Percentiles rank a stretch among this genome's conserved stretches.
Conservation (phyloP, 1,140 invertebrate species). For the Camponotus floridanus region DNA sequence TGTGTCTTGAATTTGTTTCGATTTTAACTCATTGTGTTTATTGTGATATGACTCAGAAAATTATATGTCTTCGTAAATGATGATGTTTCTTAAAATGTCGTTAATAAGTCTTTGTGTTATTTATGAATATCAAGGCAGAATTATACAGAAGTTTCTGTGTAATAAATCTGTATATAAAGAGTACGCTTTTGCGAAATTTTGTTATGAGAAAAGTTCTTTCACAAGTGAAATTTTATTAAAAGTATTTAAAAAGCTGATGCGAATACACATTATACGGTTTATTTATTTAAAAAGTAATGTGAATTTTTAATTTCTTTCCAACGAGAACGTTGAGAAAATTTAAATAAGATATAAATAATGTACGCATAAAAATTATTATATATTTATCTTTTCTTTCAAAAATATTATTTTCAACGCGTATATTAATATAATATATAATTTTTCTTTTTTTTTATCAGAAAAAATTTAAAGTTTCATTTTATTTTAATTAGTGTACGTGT, state of each 20-base stretch:
- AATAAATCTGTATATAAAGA: background rate
- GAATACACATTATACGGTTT: background rate
- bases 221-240: background rate
- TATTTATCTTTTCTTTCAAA: background rate
- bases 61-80: background rate
- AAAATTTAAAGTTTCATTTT: background rate
- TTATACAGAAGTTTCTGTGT: background rate
- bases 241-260: background rate
- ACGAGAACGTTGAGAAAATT: background rate
- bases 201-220: background rate
- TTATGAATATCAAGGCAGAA: background rate
- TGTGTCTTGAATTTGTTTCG: background rate
- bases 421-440: too few relatives aligned
- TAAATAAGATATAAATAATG: background rate
- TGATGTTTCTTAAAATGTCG: background rate
- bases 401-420: background rate
- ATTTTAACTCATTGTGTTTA: background rate
- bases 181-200: background rate
- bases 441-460: background rate
- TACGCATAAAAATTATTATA: background rate
- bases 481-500: background rate
- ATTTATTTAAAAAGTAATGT: constrained; percentile 15
- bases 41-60: constrained; percentile 1
- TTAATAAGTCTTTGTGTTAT: background rate
- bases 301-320: background rate